These are phyloP conservation scores for Sarcophaga rosellei DNA, from an alignment of 2,888 invertebrate species.

Conservation along the genomic window DNA sequence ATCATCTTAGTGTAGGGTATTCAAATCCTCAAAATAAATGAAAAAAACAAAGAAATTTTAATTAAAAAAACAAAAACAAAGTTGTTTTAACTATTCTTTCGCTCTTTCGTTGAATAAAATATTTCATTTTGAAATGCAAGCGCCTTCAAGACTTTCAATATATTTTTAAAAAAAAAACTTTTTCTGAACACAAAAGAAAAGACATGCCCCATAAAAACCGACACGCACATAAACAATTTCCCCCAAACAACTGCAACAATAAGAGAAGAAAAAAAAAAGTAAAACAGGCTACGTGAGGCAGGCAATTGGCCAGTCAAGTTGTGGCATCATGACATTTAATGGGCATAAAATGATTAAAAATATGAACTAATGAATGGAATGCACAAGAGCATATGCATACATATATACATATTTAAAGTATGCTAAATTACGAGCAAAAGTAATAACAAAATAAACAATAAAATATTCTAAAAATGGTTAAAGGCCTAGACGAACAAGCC, in stretches of 20 bases:
- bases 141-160: slow-evolving; percentile 60
- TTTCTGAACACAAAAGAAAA: background rate
- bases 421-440: background rate
- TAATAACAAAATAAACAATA: slow-evolving; percentile 32
- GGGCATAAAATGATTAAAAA: slow-evolving; percentile 67
- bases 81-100: slow-evolving; percentile 37
- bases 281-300: background rate
- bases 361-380: slow-evolving; percentile 65
- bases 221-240: slow-evolving; percentile 60
- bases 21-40: background rate
- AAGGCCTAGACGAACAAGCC: slow-evolving; percentile 15
- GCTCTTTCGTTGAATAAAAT: slow-evolving; percentile 36
- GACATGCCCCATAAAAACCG: slow-evolving; percentile 42
- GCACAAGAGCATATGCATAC: slow-evolving; percentile 42
- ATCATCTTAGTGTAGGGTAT: too few species aligned
- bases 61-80: slow-evolving; percentile 35
- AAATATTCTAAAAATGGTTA: slow-evolving; percentile 9
- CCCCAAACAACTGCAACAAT: slow-evolving; percentile 37
- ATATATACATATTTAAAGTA: slow-evolving; percentile 17
- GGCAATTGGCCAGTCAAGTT: slow-evolving; percentile 27
- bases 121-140: slow-evolving; percentile 64
- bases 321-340: slow-evolving; percentile 64
- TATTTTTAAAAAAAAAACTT: background rate
- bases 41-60: slow-evolving; percentile 37
- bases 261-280: background rate